Base-by-base conservation (phyloP, 2,888 invertebrate species). In the Allacma fusca region DNA sequence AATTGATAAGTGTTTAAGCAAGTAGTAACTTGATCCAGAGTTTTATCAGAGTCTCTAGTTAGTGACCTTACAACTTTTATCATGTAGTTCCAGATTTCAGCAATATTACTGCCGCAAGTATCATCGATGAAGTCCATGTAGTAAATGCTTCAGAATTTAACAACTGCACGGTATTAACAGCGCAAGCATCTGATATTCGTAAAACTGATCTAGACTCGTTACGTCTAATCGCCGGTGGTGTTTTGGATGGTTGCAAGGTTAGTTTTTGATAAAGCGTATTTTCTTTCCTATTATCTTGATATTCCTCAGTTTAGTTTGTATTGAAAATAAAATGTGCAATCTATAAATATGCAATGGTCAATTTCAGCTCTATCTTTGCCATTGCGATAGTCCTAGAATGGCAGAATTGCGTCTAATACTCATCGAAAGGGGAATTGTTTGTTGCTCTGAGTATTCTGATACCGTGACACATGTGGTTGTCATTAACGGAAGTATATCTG, bases 161-260 rank as follows among this genome's bases (percentile, higher is more conserved):
- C 1, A 23, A 43, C 16, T 1, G 13, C 16, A 29, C 72, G 19
- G 23, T 21, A 23, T 62, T 62, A 44, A 70, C 70, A 1, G 7
- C 50, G 40, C 24, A 24, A 50, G 13, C 24, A n/a, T 7, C 44
- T 26, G 71, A 43, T 9, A 69, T 69, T 69, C 7, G 12, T 5
- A 19, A 44, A n/a, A 7, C 9, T 1, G 50, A 71, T 19, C n/a
- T 73, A 1, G 43, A 73, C 12, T 29, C 59, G 29, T 26, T 73
- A 24, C 73, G 43, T 1, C 13, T 26, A 2, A 70, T 59, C 1
- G 71, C 70, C 13, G 43, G 29, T 43, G 89, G 91, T 78, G 95
- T 95, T 86, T 90, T 97, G 76, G 96, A 97, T 88, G 96, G 96
- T 70, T 96, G 95, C 86, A 93, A 92, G 87, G 93, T 94, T 44